Evolutionary conservation across 2,888 invertebrate genomes (phyloP), one percentile per base, ranked within the genome.

Genomic region (Eilema griseolum): DNA sequence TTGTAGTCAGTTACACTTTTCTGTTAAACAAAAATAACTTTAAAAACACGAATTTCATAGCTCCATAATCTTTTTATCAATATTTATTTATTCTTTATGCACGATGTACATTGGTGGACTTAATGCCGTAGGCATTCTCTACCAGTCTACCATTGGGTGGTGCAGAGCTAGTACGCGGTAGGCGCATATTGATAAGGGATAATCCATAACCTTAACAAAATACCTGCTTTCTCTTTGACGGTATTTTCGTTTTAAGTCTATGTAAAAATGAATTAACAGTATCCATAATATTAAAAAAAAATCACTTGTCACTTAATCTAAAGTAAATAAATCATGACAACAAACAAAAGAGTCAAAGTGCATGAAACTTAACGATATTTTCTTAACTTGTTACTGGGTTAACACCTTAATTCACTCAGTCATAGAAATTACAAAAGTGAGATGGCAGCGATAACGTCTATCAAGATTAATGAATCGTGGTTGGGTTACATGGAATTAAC

Each of bases 381-480:
- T 52, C 33, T 4, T 31, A 37, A 41, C n/a, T 65, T 57, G 28
- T 64, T 59, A 60, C 33, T 28, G 16, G 67, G 12, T 71, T 68
- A 65, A 56, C 16, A 24, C 66, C 65, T 46, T 41, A 67, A 71
- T 69, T 73, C 16, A 70, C 61, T 70, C 66, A 64, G 67, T 61
- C 59, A 66, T 26, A 64, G 69, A 79, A 76, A 76, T 81, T 79
- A 77, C 79, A 74, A 77, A 82, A 75, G 75, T 75, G 56, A 78
- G 68, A 77, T 71, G 59, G 46, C n/a, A 60, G 28, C 82, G 80
- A 82, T 82, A 82, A 81, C 76, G 81, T 76, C 82, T 69, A 81
- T 82, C 80, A 79, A 71, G 70, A 71, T 71, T 81, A 81, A 81
- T 81, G 78, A 81, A 74, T 71, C 73, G 77, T 71, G 57, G 70